A percentile compares a stretch with the other conserved stretches of the same genome.
Conservation (phyloP, 2,113 vertebrate genomes). For the Mormyrus lacerda region DNA sequence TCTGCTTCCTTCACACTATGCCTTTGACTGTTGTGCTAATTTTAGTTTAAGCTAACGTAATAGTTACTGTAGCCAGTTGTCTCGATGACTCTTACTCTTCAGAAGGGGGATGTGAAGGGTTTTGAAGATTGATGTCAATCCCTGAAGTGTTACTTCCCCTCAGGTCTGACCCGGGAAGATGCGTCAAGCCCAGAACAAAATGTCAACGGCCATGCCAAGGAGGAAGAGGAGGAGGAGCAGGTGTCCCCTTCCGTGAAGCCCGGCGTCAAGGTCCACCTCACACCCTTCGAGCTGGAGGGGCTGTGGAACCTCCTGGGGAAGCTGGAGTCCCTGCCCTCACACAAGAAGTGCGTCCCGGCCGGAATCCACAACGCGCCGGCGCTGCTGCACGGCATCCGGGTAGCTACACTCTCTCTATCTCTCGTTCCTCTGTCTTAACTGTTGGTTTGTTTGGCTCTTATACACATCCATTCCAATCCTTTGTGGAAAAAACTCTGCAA, state of each 20-base stretch:
- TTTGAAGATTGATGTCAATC: not conserved
- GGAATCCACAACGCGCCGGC: constrained; percentile 81
- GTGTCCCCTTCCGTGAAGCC: constrained; percentile 28
- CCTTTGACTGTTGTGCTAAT: not conserved
- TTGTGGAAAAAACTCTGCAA: not conserved
- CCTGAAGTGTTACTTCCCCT: not conserved
- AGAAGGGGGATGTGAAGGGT: not conserved
- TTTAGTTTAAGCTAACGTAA: not conserved
- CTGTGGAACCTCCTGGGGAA: constrained; percentile 86
- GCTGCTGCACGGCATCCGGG: constrained; percentile 80
- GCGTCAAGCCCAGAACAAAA: constrained; percentile 28
- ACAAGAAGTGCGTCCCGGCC: constrained; percentile 88
- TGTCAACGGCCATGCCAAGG: constrained; percentile 30
- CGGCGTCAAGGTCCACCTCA: constrained; percentile 57
- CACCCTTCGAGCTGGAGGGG: constrained; percentile 86
- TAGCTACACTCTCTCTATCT: constrained; percentile 36
- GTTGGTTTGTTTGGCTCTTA: not conserved
- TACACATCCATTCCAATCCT: not conserved
- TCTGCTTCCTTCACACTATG: no score
- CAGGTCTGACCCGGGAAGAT: constrained; percentile 55
- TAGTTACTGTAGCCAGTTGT: not conserved
- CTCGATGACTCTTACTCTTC: not conserved
- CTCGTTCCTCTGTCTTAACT: not conserved
- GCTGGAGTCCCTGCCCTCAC: constrained; percentile 79
- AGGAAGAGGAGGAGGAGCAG: constrained; percentile 12